A percentile compares a stretch with the other conserved stretches of the same genome.
phyloP scores from a whole-genome alignment of 2,113 vertebrate species.

The Petrocephalus microphthalmus region DNA sequence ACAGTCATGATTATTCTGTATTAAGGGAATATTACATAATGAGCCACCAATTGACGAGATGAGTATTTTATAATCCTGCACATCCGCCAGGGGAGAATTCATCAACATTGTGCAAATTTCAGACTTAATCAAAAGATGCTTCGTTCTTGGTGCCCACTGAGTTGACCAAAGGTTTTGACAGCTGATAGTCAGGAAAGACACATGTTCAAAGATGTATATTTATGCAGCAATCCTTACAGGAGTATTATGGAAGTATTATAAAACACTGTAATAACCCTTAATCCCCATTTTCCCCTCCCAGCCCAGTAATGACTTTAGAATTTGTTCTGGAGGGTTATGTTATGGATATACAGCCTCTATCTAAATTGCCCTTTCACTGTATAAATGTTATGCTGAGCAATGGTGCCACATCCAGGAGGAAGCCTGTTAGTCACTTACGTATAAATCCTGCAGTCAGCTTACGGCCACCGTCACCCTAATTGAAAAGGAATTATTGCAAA shows the following conservation, averaged over 20 bases:
- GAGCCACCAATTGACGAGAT: slow-evolving; percentile 8
- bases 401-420: background rate
- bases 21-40: slow-evolving; percentile 8
- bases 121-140: background rate
- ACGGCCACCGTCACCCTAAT: background rate
- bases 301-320: background rate
- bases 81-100: background rate
- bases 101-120: background rate
- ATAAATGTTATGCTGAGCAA: background rate
- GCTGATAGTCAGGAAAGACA: background rate
- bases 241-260: slow-evolving; percentile 2
- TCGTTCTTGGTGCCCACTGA: background rate
- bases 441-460: background rate
- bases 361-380: background rate
- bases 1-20: background rate
- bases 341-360: background rate
- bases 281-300: background rate
- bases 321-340: background rate
- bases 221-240: background rate
- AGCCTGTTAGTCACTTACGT: background rate
- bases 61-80: background rate
- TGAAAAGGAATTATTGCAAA: slow-evolving; percentile 3
- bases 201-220: background rate
- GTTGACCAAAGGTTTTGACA: background rate
- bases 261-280: background rate